A percentile compares a stretch with the other conserved stretches of the same genome.
Evolutionary conservation across 2,113 vertebrate species (phyloP).

Genomic region (Platysteira castanea): DNA sequence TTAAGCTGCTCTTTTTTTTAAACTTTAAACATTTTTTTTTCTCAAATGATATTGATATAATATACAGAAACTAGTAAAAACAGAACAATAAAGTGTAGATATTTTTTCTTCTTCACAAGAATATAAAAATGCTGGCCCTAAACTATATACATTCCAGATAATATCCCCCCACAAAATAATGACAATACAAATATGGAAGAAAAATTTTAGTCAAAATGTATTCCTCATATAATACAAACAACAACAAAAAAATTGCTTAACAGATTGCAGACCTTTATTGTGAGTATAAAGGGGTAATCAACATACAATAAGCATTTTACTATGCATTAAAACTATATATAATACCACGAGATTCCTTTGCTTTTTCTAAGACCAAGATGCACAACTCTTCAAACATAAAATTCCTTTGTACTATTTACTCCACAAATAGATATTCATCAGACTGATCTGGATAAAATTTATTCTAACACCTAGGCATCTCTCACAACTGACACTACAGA

Average conservation of each 20-base stretch:
- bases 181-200: slow-evolving; percentile 30
- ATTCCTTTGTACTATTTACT: slow-evolving; percentile 10
- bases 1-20: slow-evolving; percentile 8
- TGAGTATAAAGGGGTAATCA: slow-evolving; percentile 63
- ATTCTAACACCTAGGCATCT: neutral
- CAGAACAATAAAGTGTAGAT: neutral
- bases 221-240: slow-evolving; percentile 23
- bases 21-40: slow-evolving; percentile 35
- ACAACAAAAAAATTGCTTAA: slow-evolving; percentile 37
- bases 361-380: slow-evolving; percentile 51
- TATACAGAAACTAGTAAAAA: neutral
- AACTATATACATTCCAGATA: neutral
- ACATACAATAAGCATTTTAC: slow-evolving; percentile 63
- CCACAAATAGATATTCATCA: neutral
- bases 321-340: slow-evolving; percentile 62
- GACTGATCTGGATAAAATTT: neutral
- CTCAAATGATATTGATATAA: neutral
- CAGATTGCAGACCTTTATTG: slow-evolving; percentile 70
- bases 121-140: neutral
- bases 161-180: neutral
- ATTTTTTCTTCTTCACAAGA: neutral
- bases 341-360: slow-evolving; percentile 54
- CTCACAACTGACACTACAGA: neutral
- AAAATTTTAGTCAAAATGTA: slow-evolving; percentile 43
- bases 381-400: slow-evolving; percentile 38